These are phyloP conservation scores for Ruditapes philippinarum DNA, from an alignment of 1,140 invertebrate species.

Conservation along the genomic window DNA sequence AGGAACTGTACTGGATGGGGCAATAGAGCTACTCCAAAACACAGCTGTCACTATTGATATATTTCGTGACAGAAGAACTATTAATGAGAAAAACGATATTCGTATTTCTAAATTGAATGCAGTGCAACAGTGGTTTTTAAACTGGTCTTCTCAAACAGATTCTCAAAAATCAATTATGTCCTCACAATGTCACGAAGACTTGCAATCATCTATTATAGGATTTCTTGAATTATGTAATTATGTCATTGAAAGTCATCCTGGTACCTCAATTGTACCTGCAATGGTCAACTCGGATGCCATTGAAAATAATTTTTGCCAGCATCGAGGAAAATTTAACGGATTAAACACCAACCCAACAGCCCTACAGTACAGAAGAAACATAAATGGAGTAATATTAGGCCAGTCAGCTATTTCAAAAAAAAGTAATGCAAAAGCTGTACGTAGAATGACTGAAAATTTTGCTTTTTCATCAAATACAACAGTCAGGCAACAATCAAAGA, in stretches of 20 bases:
- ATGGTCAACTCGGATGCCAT: constrained; percentile 59
- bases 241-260: constrained; percentile 31
- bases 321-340: constrained; percentile 56
- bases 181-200: constrained; percentile 43
- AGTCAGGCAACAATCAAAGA: constrained; percentile 32
- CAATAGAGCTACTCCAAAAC: constrained; percentile 46
- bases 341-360: constrained; percentile 55
- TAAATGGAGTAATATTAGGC: constrained; percentile 58
- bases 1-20: constrained; percentile 27
- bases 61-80: constrained; percentile 34
- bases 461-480: constrained; percentile 47
- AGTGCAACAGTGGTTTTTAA: constrained; percentile 55
- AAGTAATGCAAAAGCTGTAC: constrained; percentile 60
- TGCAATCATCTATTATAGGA: constrained; percentile 53
- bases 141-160: constrained; percentile 36
- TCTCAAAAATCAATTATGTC: constrained; percentile 32
- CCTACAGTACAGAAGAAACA: constrained; percentile 52
- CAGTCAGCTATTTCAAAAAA: constrained; percentile 57
- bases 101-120: constrained; percentile 34
- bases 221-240: constrained; percentile 51
- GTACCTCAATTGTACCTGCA: constrained; percentile 52
- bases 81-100: constrained; percentile 41
- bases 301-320: constrained; percentile 57
- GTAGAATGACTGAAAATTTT: constrained; percentile 51
- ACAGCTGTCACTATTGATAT: constrained; percentile 39